Conservation (phyloP, 2,113 vertebrate genomes). For the Cairina moschata region DNA sequence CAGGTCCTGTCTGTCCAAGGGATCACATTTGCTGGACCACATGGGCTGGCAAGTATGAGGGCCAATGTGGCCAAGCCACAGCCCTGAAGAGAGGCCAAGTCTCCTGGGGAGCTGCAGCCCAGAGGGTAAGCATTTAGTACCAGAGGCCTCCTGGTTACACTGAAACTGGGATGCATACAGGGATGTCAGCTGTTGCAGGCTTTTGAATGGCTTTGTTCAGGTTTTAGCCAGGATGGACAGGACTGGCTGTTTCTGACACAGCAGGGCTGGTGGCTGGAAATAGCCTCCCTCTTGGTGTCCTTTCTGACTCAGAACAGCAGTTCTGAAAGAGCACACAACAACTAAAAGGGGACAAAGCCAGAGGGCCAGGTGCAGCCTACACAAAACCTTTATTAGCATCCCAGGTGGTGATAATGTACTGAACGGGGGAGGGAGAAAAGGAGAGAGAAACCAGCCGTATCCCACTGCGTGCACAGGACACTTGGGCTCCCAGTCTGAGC, state of each 20-base stretch:
- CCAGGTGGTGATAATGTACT: not conserved
- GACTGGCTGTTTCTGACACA: not conserved
- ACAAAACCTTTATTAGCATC: not conserved
- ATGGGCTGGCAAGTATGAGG: accelerated
- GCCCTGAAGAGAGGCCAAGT: not conserved
- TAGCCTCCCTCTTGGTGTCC: accelerated
- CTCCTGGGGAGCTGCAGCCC: not conserved
- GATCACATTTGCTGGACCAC: accelerated
- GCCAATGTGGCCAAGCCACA: accelerated
- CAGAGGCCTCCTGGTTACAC: not conserved
- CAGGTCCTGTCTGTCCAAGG: not conserved
- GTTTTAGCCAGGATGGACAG: too few relatives aligned
- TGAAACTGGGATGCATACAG: accelerated
- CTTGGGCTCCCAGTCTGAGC: not conserved
- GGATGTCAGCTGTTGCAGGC: not conserved
- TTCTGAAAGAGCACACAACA: not conserved
- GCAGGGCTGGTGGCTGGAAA: not conserved
- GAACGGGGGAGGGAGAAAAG: not conserved
- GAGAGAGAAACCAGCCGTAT: not conserved
- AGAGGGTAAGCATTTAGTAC: not conserved
- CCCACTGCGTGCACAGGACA: accelerated
- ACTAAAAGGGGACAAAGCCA: not conserved
- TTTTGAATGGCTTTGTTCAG: not conserved
- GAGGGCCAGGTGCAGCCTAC: conserved; percentile 3
- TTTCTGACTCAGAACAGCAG: not conserved